A percentile compares a stretch with the other conserved stretches of the same genome.
Conservation (phyloP, 2,113 vertebrate genomes). For the Microcebus griseorufus region DNA sequence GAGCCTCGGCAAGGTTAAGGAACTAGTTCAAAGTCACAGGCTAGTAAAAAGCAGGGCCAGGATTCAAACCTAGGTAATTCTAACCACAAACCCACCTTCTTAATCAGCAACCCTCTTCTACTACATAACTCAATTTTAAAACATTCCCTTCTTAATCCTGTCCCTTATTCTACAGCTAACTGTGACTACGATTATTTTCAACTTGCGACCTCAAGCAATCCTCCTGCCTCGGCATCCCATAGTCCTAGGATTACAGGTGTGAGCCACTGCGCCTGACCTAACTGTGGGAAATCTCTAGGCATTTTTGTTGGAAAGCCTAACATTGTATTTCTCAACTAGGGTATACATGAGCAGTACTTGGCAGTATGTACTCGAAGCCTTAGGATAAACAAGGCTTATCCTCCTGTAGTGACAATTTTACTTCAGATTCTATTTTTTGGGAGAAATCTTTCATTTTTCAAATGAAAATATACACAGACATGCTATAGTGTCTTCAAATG, state of each 20-base stretch:
- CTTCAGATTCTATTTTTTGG: background rate
- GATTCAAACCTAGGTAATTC: conserved; percentile 33
- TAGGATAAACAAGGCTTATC: background rate
- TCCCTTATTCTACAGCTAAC: background rate
- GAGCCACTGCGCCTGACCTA: background rate
- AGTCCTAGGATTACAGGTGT: too few species aligned
- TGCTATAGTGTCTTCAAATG: background rate
- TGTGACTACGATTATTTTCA: background rate
- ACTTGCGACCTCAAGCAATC: too few species aligned
- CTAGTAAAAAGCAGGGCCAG: background rate
- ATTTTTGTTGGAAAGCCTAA: conserved; percentile 32
- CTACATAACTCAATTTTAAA: background rate
- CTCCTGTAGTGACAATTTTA: background rate
- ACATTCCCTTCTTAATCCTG: background rate
- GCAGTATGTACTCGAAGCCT: background rate
- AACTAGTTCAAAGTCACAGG: conserved; percentile 5
- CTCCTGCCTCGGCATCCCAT: too few species aligned
- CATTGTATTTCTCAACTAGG: background rate
- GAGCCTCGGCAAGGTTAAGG: background rate
- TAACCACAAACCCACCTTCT: conserved; percentile 5
- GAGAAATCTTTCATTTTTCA: background rate
- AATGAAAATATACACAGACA: conserved; percentile 9
- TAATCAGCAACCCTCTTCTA: background rate
- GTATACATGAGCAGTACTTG: background rate
- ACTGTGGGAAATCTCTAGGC: conserved; percentile 12